Evolutionary conservation across 2,113 vertebrate genomes (phyloP).

Genomic region (Melanerpes aurifrons): DNA sequence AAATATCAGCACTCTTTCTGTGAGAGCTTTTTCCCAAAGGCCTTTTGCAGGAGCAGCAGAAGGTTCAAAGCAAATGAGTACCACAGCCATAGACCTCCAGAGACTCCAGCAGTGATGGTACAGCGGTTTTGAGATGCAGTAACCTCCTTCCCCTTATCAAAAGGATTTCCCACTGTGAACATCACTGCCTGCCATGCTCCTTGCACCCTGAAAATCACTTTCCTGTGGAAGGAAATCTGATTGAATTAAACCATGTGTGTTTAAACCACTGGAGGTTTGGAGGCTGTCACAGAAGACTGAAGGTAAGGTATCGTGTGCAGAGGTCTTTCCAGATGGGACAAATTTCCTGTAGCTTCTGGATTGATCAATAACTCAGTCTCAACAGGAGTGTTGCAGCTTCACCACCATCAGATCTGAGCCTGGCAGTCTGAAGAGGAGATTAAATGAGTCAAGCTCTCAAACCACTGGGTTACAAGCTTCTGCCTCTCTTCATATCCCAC

Average conservation of each 20-base stretch:
- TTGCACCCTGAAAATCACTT: conserved; percentile 21
- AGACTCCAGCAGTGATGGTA: background rate
- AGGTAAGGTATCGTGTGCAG: background rate
- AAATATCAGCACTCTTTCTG: background rate
- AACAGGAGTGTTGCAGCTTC: background rate
- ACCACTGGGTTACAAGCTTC: background rate
- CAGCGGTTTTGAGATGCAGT: background rate
- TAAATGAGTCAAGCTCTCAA: background rate
- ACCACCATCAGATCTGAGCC: background rate
- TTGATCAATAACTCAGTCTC: background rate
- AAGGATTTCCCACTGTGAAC: background rate
- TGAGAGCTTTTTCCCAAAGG: background rate
- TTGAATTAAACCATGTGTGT: conserved; percentile 13
- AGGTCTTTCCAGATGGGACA: conserved; percentile 31
- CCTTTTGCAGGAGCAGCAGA: background rate
- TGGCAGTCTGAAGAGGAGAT: background rate
- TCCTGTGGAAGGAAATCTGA: background rate
- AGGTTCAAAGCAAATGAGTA: background rate
- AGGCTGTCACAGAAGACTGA: background rate
- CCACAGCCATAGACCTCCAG: background rate
- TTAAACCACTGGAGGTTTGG: background rate
- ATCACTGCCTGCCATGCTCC: background rate
- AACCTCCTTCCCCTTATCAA: conserved; percentile 1
- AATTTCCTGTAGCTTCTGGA: conserved; percentile 23
- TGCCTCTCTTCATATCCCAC: background rate